Base-by-base conservation (phyloP, 37 sponge, comb jelly and placozoan species). In the Haliclona indistincta region DNA sequence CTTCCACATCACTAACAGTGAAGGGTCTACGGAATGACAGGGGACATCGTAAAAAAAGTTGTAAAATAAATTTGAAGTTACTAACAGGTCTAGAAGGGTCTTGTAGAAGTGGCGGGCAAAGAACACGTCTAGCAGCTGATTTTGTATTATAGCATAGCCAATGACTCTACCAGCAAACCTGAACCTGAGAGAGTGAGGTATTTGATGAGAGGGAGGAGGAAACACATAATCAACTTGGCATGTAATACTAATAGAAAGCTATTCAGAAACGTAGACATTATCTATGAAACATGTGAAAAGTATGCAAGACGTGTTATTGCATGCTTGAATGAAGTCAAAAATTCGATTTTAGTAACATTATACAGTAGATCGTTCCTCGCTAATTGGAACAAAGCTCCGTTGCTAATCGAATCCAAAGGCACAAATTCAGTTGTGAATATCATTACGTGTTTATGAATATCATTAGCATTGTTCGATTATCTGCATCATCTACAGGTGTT, bases 71-170 rank as follows among this genome's bases (percentile, higher is more conserved):
- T 11, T 36, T 41, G 2, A 34, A 4, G 0, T 10, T 4, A 79
- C 78, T 64, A 32, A 89, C 90, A 63, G 68, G 29, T 71, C 74
- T 8, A 95, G 67, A 15, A 95, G 67, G 45, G 90, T 58, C 77
- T 95, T 95, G 84, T 88, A 93, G 4, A 95, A 53, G n/a, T 91
- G 94, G 5, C 93, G 77, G 7, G 96, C 84, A 80, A 95, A 95
- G 83, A 95, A 95, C 53, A 91, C 96, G 63, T 95, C 96, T 43
- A 95, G 75, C 55, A 95, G 71, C 13, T 83, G 66, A 29, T 83
- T 92, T 34, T 95, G 96, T 43, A 89, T 81, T 10, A 95, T 80
- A 43, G 88, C 75, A n/a, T 86, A 80, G 22, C 94, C 96, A 38
- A 95, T 80, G 34, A 95, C 39, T 34, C 96, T 68, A 44, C 96